phyloP scores from a whole-genome alignment of 2,113 vertebrate species.

The Equus quagga region DNA sequence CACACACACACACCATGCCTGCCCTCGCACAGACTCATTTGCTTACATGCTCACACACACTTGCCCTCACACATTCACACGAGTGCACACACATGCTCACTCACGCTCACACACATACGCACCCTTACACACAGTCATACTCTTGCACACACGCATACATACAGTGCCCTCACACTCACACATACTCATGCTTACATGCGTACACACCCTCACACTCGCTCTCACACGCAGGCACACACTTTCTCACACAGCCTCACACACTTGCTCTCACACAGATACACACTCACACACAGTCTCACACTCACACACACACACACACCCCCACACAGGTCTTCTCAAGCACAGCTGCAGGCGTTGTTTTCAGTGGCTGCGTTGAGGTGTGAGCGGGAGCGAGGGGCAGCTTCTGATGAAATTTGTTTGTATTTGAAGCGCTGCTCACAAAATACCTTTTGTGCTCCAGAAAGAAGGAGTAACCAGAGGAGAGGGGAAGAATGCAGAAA shows the following conservation, averaged over 20 bases:
- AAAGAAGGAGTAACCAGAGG: accelerated
- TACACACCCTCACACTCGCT: background rate
- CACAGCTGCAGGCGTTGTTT: background rate
- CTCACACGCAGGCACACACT: background rate
- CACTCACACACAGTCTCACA: background rate
- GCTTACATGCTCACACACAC: background rate
- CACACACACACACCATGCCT: too few relatives aligned
- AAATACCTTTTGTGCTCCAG: background rate
- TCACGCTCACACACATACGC: too few relatives aligned
- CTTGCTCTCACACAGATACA: background rate
- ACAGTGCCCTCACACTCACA: background rate
- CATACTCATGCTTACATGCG: background rate
- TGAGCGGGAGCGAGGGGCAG: background rate
- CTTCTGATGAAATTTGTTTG: background rate
- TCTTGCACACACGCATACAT: background rate
- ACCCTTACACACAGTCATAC: too few relatives aligned
- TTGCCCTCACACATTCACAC: background rate
- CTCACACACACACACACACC: background rate
- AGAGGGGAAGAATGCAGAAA: too few relatives aligned
- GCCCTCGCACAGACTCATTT: background rate
- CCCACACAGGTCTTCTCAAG: background rate
- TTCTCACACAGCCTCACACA: background rate
- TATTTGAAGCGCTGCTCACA: background rate
- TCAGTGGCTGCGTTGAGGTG: too few relatives aligned
- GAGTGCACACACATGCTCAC: too few relatives aligned